Evolutionary conservation across 2,888 invertebrate species (phyloP).

Genomic region (Erpobdella octoculata): DNA sequence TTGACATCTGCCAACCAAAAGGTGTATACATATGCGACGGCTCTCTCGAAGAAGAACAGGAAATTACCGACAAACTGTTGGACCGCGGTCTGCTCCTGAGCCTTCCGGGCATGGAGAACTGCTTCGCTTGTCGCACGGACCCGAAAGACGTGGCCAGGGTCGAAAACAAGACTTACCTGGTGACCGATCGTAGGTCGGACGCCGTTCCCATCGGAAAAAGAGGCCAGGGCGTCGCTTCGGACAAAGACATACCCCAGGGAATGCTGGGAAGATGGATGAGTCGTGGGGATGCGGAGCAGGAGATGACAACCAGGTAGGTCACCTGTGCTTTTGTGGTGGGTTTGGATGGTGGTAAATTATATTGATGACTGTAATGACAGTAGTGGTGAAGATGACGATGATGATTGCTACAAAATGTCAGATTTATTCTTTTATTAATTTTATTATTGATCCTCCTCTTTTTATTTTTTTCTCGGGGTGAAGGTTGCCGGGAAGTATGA

Average conservation of each 20-base stretch:
- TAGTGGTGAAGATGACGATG: not conserved
- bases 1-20: slow-evolving; percentile 40
- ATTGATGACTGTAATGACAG: too few relatives aligned
- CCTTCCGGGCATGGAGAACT: slow-evolving; percentile 79
- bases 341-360: too few relatives aligned
- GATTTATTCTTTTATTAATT: not conserved
- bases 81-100: slow-evolving; percentile 67
- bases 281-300: slow-evolving; percentile 34
- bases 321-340: too few relatives aligned
- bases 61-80: slow-evolving; percentile 54
- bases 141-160: slow-evolving; percentile 42
- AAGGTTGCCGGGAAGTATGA: slow-evolving; percentile 41
- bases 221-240: slow-evolving; percentile 36
- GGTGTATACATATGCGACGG: slow-evolving; percentile 45
- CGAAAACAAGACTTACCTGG: slow-evolving; percentile 41
- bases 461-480: not conserved
- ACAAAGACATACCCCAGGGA: slow-evolving; percentile 29
- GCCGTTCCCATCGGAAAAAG: slow-evolving; percentile 36
- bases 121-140: slow-evolving; percentile 49
- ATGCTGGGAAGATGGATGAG: slow-evolving; percentile 41
- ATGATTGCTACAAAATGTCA: not conserved
- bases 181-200: slow-evolving; percentile 37
- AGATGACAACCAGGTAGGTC: slow-evolving; percentile 29
- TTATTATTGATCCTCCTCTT: not conserved
- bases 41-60: slow-evolving; percentile 48